Conservation (phyloP, 2,888 invertebrate genomes). For the Eristalinus aeneus region DNA sequence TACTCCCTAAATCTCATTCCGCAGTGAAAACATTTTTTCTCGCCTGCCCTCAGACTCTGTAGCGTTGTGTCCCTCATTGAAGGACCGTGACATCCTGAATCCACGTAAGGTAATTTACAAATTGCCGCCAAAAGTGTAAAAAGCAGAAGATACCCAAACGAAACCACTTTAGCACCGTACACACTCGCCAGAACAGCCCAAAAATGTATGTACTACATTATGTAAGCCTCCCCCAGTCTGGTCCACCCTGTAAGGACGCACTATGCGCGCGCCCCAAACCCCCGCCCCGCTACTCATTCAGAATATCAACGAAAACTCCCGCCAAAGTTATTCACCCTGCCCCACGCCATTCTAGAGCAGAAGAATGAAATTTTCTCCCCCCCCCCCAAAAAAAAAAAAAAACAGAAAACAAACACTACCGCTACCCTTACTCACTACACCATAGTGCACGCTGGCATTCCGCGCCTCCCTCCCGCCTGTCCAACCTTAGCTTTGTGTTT, state of each 20-base stretch:
- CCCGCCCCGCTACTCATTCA: not conserved
- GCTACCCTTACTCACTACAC: not conserved
- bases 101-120: not conserved
- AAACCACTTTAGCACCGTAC: not conserved
- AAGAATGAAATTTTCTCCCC: not conserved
- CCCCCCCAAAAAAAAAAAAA: not conserved
- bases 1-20: not conserved
- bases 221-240: not conserved
- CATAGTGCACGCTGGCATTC: not conserved
- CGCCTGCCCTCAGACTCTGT: not conserved
- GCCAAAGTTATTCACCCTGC: not conserved
- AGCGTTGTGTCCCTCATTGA: not conserved
- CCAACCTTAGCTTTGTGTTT: not conserved
- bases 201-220: not conserved
- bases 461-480: not conserved
- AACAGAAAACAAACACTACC: not conserved
- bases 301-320: conserved; percentile 1
- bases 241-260: not conserved
- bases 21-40: too few species aligned
- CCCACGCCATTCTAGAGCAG: not conserved
- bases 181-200: not conserved
- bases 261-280: too few species aligned
- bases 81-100: not conserved
- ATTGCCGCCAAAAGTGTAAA: not conserved
- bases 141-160: not conserved